phyloP scores from a whole-genome alignment of 2,888 invertebrate genomes.

The Hoplodrina blanda region DNA sequence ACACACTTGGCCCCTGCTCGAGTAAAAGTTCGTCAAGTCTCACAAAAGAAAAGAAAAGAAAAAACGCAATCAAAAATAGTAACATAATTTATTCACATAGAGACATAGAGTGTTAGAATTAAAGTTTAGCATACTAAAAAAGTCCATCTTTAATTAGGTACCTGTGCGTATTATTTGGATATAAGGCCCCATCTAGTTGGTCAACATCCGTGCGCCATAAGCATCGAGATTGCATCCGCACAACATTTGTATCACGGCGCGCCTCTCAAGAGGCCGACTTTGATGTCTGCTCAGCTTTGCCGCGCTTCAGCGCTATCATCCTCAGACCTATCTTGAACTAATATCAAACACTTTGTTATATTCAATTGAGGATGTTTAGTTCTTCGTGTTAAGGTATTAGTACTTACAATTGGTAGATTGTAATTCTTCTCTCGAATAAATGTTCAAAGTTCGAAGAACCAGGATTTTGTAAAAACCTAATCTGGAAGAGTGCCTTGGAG shows the following conservation, averaged over 20 bases:
- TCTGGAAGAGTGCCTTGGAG: too few species aligned
- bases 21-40: too few species aligned
- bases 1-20: too few species aligned
- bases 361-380: slow-evolving; percentile 43
- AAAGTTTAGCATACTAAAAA: too few species aligned
- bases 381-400: slow-evolving; percentile 17
- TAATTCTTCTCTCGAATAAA: not conserved
- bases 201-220: slow-evolving; percentile 26
- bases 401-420: slow-evolving; percentile 18
- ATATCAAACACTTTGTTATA: slow-evolving; percentile 51
- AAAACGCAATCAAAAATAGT: too few species aligned
- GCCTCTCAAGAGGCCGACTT: slow-evolving; percentile 60
- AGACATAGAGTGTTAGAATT: too few species aligned
- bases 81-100: too few species aligned
- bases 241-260: slow-evolving; percentile 55
- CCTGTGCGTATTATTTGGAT: not conserved
- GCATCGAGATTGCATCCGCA: slow-evolving; percentile 58
- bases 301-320: slow-evolving; percentile 40
- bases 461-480: too few species aligned
- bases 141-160: not conserved
- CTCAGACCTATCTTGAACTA: slow-evolving; percentile 40
- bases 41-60: too few species aligned
- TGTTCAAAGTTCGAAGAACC: too few species aligned
- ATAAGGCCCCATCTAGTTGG: slow-evolving; percentile 8
- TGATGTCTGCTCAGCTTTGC: slow-evolving; percentile 58